Evolutionary conservation across 2,113 vertebrate genomes (phyloP).

Genomic region (Cacatua alba): DNA sequence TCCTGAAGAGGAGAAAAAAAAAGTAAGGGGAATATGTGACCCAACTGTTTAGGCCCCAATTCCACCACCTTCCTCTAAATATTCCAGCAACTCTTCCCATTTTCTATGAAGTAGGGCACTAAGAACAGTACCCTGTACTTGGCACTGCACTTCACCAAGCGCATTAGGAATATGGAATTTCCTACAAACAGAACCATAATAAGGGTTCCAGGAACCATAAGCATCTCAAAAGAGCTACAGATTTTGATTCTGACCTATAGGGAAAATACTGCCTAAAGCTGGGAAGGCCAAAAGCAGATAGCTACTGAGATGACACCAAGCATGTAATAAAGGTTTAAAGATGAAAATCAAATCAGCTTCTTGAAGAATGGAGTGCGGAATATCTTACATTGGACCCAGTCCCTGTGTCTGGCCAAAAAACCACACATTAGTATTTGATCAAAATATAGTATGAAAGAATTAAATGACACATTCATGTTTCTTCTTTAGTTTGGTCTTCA

Average conservation of each 20-base stretch:
- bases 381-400: neutral
- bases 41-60: neutral
- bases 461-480: neutral
- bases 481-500: neutral
- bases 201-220: neutral
- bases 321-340: neutral
- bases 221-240: neutral
- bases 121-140: neutral
- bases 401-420: neutral
- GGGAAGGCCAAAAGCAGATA: neutral
- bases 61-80: neutral
- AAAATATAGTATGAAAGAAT: neutral
- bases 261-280: neutral
- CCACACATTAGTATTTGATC: neutral
- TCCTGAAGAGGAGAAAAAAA: neutral
- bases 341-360: neutral
- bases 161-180: neutral
- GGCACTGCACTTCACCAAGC: neutral
- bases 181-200: neutral
- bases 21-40: neutral
- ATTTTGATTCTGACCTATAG: neutral
- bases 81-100: neutral
- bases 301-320: neutral
- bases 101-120: neutral
- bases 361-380: neutral